A percentile compares a stretch with the other conserved stretches of the same genome.
Conservation (phyloP, 30 jellyfish, hydroid and myxozoan species). For the Cassiopea xamachana region DNA sequence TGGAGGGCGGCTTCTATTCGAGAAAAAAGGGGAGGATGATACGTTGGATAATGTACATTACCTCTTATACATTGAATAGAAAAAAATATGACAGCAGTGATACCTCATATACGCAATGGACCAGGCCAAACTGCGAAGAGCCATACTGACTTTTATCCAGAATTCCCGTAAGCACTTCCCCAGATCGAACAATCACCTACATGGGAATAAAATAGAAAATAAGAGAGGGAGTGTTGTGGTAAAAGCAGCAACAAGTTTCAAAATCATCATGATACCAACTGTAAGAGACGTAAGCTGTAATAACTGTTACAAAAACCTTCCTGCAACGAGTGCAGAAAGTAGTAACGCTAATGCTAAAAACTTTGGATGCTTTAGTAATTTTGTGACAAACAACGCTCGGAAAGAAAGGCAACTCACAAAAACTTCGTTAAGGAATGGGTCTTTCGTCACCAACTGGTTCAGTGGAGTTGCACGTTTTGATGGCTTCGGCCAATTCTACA, state of each 20-base stretch:
- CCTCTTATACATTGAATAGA: no score
- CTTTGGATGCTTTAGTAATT: background rate
- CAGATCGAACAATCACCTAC: conserved; percentile 90
- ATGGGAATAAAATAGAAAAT: background rate
- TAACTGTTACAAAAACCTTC: no score
- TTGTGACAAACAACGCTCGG: background rate
- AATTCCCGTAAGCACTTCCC: conserved; percentile 98
- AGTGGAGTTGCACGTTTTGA: conserved; percentile 38
- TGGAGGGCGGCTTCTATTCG: no score
- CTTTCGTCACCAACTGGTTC: conserved; percentile 20
- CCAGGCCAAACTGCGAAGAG: conserved; percentile 96
- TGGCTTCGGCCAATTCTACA: conserved; percentile 88
- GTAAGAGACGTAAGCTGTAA: no score
- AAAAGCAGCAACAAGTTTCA: no score
- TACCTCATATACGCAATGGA: conserved; percentile 97
- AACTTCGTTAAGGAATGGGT: conserved; percentile 58
- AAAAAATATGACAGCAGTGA: background rate
- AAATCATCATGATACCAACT: no score
- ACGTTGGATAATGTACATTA: no score
- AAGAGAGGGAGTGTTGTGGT: no score
- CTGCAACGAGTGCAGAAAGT: no score
- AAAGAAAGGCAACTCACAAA: conserved; percentile 24
- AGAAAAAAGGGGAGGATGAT: no score
- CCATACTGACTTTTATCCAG: conserved; percentile 98
- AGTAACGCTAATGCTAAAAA: background rate